These are phyloP conservation scores for Drosophila obscura DNA, from an alignment of 1,140 invertebrate species.

Conservation along the genomic window DNA sequence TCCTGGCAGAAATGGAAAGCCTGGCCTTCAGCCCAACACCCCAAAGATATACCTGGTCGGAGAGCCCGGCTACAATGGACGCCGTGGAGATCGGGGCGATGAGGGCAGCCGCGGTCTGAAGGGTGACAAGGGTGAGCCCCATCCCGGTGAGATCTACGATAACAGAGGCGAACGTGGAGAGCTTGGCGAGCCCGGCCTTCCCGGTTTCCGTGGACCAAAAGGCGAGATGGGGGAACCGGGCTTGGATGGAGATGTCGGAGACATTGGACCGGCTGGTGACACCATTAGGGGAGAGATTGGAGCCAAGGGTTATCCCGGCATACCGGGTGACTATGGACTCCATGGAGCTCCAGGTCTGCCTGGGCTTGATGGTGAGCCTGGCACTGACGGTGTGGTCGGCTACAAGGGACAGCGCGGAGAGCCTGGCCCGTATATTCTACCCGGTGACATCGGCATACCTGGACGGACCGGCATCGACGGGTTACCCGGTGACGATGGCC, in stretches of 20 bases:
- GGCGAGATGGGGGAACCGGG: constrained; percentile 69
- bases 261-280: constrained; percentile 60
- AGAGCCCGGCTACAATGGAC: constrained; percentile 84
- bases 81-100: constrained; percentile 84
- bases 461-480: constrained; percentile 84
- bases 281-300: constrained; percentile 83
- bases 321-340: constrained; percentile 66
- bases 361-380: constrained; percentile 84
- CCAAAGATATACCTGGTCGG: constrained; percentile 84
- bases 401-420: constrained; percentile 85
- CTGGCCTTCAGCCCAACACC: constrained; percentile 76
- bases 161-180: constrained; percentile 71
- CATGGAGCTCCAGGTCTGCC: constrained; percentile 83
- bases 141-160: constrained; percentile 76
- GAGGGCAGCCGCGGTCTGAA: constrained; percentile 84
- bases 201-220: constrained; percentile 71
- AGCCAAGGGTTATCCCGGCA: constrained; percentile 85
- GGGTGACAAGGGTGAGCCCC: constrained; percentile 85
- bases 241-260: constrained; percentile 43
- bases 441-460: constrained; percentile 80
- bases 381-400: constrained; percentile 84
- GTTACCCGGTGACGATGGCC: constrained; percentile 83
- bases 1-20: constrained; percentile 85
- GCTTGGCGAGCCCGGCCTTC: constrained; percentile 48
- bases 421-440: constrained; percentile 82